Evolutionary conservation across 2,113 vertebrate genomes (phyloP), one percentile per base, ranked within the genome.

Genomic region (Isurus oxyrinchus): DNA sequence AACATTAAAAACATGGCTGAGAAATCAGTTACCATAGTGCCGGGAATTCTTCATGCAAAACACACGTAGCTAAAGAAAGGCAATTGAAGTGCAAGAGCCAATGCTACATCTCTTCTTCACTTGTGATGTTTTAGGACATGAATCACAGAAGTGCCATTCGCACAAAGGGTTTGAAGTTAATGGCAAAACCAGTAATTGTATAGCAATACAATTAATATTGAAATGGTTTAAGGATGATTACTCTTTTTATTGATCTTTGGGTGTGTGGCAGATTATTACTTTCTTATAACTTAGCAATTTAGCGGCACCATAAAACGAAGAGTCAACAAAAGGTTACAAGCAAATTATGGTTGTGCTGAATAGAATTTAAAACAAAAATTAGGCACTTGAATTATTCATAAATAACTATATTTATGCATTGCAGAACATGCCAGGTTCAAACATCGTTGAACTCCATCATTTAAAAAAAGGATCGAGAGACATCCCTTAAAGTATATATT

Each of bases 211-310:
- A 91, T 59, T 31, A 59, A 91, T 59, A 91, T 59, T 61, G 88
- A 61, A 57, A 13, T 93, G 55, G 31, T 93, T 93, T 93, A 93
- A n/a, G 88, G 88, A 93, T 93, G 57, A 61, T 93, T 61, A 59
- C 55, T 61, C 31, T 91, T 61, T 49, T 93, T 61, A 93, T n/a
- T 93, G 88, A 93, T 35, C 88, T 93, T 53, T 91, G 27, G 53
- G 55, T 91, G 55, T 14, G 3, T 59, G 55, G 55, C 87, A 91
- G 57, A 27, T 61, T 93, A 93, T 93, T 61, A 35, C 88, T 93
- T 93, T 35, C 57, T 93, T 59, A 14, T n/a, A 93, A 93, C 59
- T n/a, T 35, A 16, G 16, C 35, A 61, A 61, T 93, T 93, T 61
- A 31, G 53, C 53, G 31, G 53, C 27, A 59, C 31, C 55, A 61